Evolutionary conservation across 1,140 invertebrate species (phyloP), one percentile per base, ranked within the genome.

Genomic region (Stegodyphus dumicola): DNA sequence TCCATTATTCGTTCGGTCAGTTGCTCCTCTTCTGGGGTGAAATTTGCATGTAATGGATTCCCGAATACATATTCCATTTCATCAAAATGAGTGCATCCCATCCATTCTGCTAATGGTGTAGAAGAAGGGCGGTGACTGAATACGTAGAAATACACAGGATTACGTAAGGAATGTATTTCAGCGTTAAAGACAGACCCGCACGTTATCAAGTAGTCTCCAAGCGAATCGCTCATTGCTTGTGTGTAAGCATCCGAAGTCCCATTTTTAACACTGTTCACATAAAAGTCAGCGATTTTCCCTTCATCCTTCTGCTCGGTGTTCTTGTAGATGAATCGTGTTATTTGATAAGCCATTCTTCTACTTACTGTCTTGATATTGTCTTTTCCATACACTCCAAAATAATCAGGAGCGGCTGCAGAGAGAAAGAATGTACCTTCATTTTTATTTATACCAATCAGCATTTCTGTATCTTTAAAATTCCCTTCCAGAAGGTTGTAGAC

Each of bases 391-490:
- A 15, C 9, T 51, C 52, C 52, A 6, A 76, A 76, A 17, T n/a
- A 49, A 7, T 56, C n/a, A 7, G 53, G 73, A n/a, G 11, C n/a
- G 9, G 52, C 52, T 9, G 18, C 10, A 17, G 52, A 33, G 0
- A 86, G 15, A 74, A 87, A 86, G 33, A 87, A 78, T 13, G 73
- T 18, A 11, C 86, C 86, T 69, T 87, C 86, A 17, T 86, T 74
- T 51, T 73, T 10, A 49, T 85, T 87, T 13, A 69, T 65, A n/a
- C 86, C 77, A 52, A 87, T 70, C 17, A 87, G 66, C 9, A 85
- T 66, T 18, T 78, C 67, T 67, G 74, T 60, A 65, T 87, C 69
- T 60, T 60, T 60, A 51, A 87, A 88, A 6, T 79, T 66, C 17
- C 79, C 86, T 6, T 53, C 9, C n/a, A 54, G 9, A 54, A 87